phyloP scores from a whole-genome alignment of 2,113 vertebrate genomes.

The Opisthocomus hoazin region DNA sequence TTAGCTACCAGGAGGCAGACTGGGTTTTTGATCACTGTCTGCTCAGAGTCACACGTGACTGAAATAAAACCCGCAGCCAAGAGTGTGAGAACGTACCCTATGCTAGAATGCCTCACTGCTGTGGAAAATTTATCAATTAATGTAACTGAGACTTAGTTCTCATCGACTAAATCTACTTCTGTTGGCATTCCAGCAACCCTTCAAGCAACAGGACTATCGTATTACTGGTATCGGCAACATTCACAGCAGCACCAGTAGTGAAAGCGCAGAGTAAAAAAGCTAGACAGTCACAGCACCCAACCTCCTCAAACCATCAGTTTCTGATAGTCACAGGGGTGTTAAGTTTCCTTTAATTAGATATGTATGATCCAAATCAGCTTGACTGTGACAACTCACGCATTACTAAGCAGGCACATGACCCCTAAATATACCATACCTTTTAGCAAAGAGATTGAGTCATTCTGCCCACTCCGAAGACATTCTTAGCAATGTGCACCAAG shows the following conservation, averaged over 20 bases:
- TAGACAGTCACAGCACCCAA: not conserved
- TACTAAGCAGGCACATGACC: not conserved
- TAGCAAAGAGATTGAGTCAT: not conserved
- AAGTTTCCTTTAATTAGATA: not conserved
- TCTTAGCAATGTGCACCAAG: not conserved
- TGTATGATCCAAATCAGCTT: not conserved
- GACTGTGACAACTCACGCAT: not conserved
- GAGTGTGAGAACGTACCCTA: accelerated
- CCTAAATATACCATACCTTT: not conserved
- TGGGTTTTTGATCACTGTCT: not conserved
- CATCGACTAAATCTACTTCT: not conserved
- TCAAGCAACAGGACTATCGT: not conserved
- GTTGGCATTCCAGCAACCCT: not conserved
- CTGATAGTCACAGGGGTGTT: not conserved
- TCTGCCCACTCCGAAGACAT: not conserved
- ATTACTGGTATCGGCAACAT: not conserved
- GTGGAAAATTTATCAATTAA: not conserved
- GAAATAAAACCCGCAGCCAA: not conserved
- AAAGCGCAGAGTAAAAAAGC: not conserved
- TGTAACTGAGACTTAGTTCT: not conserved
- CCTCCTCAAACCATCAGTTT: not conserved
- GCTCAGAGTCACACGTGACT: not conserved
- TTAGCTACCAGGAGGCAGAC: not conserved
- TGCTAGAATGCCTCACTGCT: not conserved
- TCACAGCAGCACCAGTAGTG: not conserved